Evolutionary conservation across 2,888 invertebrate genomes (phyloP).

Genomic region (Aspidiotus rigidus): DNA sequence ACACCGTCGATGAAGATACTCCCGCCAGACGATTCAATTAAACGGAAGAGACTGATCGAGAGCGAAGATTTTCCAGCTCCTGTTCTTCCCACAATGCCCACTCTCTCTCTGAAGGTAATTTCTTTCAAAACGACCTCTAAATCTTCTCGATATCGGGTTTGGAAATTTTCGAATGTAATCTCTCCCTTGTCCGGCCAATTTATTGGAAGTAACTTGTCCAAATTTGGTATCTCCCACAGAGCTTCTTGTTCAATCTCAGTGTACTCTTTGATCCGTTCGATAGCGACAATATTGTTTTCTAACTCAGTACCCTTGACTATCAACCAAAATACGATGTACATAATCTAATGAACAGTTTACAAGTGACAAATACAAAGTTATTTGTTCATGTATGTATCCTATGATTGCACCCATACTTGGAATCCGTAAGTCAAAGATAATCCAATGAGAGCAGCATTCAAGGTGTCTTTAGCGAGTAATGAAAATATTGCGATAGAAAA

Average conservation of each 20-base stretch:
- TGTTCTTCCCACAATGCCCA: slow-evolving; percentile 77
- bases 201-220: slow-evolving; percentile 39
- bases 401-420: slow-evolving; percentile 52
- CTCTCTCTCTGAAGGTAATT: slow-evolving; percentile 74
- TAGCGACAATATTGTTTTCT: slow-evolving; percentile 94
- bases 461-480: slow-evolving; percentile 63
- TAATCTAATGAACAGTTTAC: slow-evolving; percentile 53
- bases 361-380: no score
- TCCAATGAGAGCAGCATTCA: slow-evolving; percentile 71
- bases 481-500: slow-evolving; percentile 90
- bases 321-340: slow-evolving; percentile 90
- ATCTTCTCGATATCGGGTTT: slow-evolving; percentile 78
- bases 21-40: slow-evolving; percentile 75
- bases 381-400: no score
- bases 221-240: slow-evolving; percentile 11
- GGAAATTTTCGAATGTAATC: slow-evolving; percentile 69
- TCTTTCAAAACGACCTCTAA: slow-evolving; percentile 75
- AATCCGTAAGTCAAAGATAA: slow-evolving; percentile 80
- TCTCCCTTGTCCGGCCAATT: slow-evolving; percentile 74
- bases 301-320: slow-evolving; percentile 93
- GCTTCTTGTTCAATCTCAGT: slow-evolving; percentile 63
- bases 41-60: slow-evolving; percentile 77
- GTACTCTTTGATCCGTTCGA: slow-evolving; percentile 94
- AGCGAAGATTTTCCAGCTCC: slow-evolving; percentile 88
- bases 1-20: slow-evolving; percentile 73